These are phyloP conservation scores for Amblyjoppa fuscipennis DNA, from an alignment of 2,888 invertebrate species.

Conservation along the genomic window DNA sequence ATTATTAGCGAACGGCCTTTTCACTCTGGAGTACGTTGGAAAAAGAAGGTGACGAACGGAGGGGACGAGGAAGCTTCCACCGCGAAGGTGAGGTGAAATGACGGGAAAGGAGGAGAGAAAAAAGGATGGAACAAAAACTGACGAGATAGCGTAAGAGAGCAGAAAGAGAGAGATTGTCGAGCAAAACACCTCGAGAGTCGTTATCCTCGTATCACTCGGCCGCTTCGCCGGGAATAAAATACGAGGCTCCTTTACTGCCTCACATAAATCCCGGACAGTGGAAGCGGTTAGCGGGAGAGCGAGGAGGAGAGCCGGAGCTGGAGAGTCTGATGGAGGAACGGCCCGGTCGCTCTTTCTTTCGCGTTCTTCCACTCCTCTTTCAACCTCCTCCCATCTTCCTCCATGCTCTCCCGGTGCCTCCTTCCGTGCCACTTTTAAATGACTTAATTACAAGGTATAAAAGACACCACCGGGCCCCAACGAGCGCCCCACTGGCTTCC, in stretches of 20 bases:
- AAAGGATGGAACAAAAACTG: slow-evolving; percentile 37
- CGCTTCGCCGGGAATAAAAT: slow-evolving; percentile 70
- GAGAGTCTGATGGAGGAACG: slow-evolving; percentile 55
- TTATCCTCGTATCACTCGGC: slow-evolving; percentile 66
- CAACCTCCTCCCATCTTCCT: background rate
- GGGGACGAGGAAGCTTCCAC: background rate
- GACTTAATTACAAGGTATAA: slow-evolving; percentile 74
- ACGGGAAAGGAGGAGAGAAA: slow-evolving; percentile 40
- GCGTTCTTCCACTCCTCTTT: slow-evolving; percentile 30
- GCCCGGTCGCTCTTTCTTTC: slow-evolving; percentile 54
- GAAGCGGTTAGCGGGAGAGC: slow-evolving; percentile 56
- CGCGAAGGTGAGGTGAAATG: background rate
- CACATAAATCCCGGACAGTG: slow-evolving; percentile 69
- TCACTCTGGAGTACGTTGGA: background rate
- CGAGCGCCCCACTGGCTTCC: slow-evolving; percentile 35
- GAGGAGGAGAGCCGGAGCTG: slow-evolving; percentile 32
- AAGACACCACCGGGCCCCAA: slow-evolving; percentile 62
- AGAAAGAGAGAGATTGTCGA: slow-evolving; percentile 62
- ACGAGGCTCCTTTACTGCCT: slow-evolving; percentile 71
- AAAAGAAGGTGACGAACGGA: background rate
- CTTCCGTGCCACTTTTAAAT: slow-evolving; percentile 67
- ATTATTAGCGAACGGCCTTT: background rate
- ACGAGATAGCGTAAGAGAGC: slow-evolving; percentile 27
- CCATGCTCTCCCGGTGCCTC: slow-evolving; percentile 12
- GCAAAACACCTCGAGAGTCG: slow-evolving; percentile 67